Conservation (phyloP, 1,140 invertebrate genomes). For the Drosophila carrolli region DNA sequence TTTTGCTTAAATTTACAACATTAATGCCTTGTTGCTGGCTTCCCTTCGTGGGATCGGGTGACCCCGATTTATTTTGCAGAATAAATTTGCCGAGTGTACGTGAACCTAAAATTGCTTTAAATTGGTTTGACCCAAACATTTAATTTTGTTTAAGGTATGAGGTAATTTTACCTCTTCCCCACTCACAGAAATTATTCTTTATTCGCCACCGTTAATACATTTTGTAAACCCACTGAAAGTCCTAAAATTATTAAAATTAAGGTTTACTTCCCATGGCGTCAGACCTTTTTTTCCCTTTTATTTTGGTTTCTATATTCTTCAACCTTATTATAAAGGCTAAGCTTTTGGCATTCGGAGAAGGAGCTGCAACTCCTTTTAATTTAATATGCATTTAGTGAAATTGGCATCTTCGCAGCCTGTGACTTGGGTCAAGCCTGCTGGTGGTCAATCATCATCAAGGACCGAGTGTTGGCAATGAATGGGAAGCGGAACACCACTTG, state of each 20-base stretch:
- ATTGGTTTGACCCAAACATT: not conserved
- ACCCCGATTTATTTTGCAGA: not conserved
- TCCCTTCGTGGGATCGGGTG: not conserved
- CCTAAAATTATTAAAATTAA: not conserved
- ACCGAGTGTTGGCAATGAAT: constrained; percentile 23
- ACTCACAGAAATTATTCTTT: too few relatives aligned
- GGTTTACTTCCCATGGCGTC: not conserved
- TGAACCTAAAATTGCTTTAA: too few relatives aligned
- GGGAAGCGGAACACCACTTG: constrained; percentile 33
- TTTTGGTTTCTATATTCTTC: not conserved
- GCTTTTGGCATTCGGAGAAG: not conserved
- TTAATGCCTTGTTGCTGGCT: constrained; percentile 4
- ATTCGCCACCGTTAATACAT: too few relatives aligned
- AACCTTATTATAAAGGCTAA: not conserved
- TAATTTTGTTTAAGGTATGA: too few relatives aligned
- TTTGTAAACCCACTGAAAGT: not conserved
- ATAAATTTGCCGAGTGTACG: not conserved
- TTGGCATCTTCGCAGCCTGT: not conserved
- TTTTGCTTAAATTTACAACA: constrained; percentile 15
- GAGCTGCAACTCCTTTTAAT: constrained; percentile 1
- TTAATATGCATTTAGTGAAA: constrained; percentile 4
- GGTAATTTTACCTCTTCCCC: not conserved
- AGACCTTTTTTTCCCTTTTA: not conserved
- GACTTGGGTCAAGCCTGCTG: not conserved
- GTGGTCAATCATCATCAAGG: constrained; percentile 24